phyloP scores from a whole-genome alignment of 2,888 invertebrate genomes.

The Ormia ochracea region DNA sequence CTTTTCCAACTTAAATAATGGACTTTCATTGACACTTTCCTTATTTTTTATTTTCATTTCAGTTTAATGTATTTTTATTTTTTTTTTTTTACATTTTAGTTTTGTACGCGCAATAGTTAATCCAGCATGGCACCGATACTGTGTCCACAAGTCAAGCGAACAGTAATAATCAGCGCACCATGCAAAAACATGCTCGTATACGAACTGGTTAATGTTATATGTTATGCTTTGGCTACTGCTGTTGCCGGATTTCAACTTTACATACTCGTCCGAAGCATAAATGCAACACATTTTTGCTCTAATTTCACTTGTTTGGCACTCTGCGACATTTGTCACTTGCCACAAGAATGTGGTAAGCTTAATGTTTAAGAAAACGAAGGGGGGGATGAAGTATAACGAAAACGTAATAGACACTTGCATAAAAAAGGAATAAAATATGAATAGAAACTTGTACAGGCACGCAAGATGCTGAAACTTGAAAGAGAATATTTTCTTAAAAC shows the following conservation, averaged over 20 bases:
- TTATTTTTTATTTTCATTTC: conserved; percentile 3
- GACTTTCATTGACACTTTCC: conserved; percentile 60
- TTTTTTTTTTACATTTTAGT: conserved; percentile 14
- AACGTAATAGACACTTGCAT: neutral
- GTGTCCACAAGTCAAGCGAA: neutral
- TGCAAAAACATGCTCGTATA: conserved; percentile 2
- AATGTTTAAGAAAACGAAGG: neutral
- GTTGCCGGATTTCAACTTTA: conserved; percentile 31
- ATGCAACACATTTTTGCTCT: conserved; percentile 49
- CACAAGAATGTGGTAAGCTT: conserved; percentile 21
- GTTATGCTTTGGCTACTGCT: conserved; percentile 53
- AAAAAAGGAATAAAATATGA: conserved; percentile 2
- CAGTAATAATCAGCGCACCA: conserved; percentile 16
- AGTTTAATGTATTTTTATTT: neutral
- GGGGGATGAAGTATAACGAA: neutral
- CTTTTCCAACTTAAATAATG: conserved; percentile 58
- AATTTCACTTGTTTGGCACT: conserved; percentile 59
- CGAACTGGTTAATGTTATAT: conserved; percentile 52
- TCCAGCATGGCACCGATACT: neutral
- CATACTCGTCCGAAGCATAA: conserved; percentile 6
- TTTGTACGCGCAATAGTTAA: conserved; percentile 21
- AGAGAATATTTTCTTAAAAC: conserved; percentile 36
- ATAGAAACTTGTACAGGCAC: conserved; percentile 47
- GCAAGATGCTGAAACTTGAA: conserved; percentile 30
- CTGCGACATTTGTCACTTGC: conserved; percentile 58